Percentiles rank a stretch among this genome's conserved stretches.
Evolutionary conservation across 2,797 vertebrate species (phyloP).

Genomic region (Chaunax sp.): DNA sequence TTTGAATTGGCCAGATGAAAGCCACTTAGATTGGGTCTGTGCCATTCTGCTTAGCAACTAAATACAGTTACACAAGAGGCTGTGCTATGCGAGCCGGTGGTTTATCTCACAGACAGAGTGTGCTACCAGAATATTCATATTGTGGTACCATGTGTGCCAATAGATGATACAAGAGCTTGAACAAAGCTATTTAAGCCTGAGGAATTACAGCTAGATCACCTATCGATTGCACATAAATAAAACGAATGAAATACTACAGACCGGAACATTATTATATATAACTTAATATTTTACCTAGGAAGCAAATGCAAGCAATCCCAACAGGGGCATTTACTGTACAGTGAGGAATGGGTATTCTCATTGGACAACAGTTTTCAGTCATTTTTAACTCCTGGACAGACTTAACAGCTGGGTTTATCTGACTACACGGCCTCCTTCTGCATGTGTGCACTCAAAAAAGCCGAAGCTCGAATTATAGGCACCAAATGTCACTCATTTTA

Average conservation of each 20-base stretch:
- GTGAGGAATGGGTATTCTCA: constrained; percentile 74
- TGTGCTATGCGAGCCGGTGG: constrained; percentile 55
- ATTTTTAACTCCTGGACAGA: constrained; percentile 79
- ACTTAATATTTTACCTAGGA: constrained; percentile 61
- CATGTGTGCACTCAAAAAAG: constrained; percentile 63
- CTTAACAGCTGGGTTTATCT: constrained; percentile 81
- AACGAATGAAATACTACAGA: constrained; percentile 48
- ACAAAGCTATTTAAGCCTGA: constrained; percentile 49
- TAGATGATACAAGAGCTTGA: constrained; percentile 40
- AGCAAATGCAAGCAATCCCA: constrained; percentile 58
- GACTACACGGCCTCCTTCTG: constrained; percentile 47
- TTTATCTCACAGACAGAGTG: constrained; percentile 68
- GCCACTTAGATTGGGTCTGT: constrained; percentile 79
- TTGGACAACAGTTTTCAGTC: constrained; percentile 73
- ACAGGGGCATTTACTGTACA: constrained; percentile 60
- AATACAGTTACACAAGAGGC: constrained; percentile 71
- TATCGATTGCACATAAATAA: constrained; percentile 46
- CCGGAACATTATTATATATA: constrained; percentile 19
- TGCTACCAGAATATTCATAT: constrained; percentile 49
- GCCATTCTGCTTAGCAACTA: constrained; percentile 76
- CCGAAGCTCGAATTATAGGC: constrained; percentile 66
- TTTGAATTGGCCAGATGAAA: constrained; percentile 87
- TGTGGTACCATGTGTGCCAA: constrained; percentile 40
- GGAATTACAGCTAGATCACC: constrained; percentile 54
- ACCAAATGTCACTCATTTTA: constrained; percentile 77